Percentiles rank a stretch among this genome's conserved stretches.
phyloP scores from a whole-genome alignment of 2,888 invertebrate genomes.

The Dusona sp. region DNA sequence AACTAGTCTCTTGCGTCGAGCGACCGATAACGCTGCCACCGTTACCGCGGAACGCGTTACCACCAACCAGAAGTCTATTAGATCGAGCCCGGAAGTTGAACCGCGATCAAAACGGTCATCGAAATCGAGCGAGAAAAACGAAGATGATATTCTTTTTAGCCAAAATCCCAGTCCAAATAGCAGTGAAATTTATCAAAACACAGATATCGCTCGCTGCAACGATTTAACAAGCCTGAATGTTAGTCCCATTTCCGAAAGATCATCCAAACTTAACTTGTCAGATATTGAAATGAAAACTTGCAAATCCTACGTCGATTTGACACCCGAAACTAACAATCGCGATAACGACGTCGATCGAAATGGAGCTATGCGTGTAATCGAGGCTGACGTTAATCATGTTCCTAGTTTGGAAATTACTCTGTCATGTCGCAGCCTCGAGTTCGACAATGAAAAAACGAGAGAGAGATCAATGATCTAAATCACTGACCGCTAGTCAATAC shows the following conservation, averaged over 20 bases:
- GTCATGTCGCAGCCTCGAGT: neutral
- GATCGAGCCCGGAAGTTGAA: neutral
- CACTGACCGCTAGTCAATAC: conserved; percentile 60
- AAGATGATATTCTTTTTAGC: conserved; percentile 64
- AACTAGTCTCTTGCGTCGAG: conserved; percentile 71
- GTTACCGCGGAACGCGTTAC: neutral
- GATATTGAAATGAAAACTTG: conserved; percentile 73
- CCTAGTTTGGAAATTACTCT: conserved; percentile 54
- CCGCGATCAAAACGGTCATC: conserved; percentile 46
- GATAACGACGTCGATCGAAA: conserved; percentile 32
- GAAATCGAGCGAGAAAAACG: conserved; percentile 70
- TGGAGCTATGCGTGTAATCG: conserved; percentile 74
- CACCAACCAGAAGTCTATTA: neutral
- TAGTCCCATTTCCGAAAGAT: conserved; percentile 33
- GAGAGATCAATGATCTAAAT: conserved; percentile 29
- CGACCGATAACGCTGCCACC: conserved; percentile 59
- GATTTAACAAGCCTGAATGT: neutral
- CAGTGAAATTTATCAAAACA: conserved; percentile 62
- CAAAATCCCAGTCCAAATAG: conserved; percentile 61
- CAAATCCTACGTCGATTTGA: conserved; percentile 67
- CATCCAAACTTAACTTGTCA: conserved; percentile 54
- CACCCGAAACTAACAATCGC: conserved; percentile 56
- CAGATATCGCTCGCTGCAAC: conserved; percentile 44
- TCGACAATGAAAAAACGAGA: conserved; percentile 19
- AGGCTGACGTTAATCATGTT: conserved; percentile 76